A percentile compares a stretch with the other conserved stretches of the same genome.
These are phyloP conservation scores for Bucco capensis DNA, from an alignment of 2,113 vertebrate genomes.

Conservation along the genomic window DNA sequence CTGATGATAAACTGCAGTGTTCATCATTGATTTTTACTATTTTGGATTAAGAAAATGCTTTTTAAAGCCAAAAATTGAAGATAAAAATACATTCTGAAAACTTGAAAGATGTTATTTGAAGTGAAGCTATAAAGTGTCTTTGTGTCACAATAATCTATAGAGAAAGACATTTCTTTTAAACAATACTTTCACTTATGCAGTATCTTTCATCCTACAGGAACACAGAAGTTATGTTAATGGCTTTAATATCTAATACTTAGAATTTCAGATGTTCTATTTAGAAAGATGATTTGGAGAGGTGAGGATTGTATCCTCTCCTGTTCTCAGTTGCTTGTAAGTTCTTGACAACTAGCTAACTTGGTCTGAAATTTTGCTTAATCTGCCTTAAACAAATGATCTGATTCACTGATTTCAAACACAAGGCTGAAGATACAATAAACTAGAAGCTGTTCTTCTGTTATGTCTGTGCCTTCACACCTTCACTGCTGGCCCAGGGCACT, in stretches of 20 bases:
- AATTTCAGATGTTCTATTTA: not conserved
- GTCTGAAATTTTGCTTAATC: not conserved
- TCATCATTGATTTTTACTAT: not conserved
- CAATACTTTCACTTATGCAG: not conserved
- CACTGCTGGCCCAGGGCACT: not conserved
- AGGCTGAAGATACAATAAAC: not conserved
- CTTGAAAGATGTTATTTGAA: not conserved
- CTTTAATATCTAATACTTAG: not conserved
- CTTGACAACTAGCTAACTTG: not conserved
- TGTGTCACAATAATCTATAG: not conserved
- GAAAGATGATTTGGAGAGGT: not conserved
- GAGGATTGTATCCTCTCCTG: not conserved
- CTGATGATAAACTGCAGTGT: not conserved
- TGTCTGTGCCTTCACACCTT: not conserved
- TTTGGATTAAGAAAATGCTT: not conserved
- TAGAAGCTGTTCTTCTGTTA: not conserved
- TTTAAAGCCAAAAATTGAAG: not conserved
- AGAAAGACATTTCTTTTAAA: not conserved
- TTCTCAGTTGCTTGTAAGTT: not conserved
- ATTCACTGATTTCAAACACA: not conserved
- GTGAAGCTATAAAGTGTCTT: not conserved
- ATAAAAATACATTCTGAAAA: not conserved
- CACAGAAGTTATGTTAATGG: not conserved
- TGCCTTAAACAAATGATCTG: not conserved
- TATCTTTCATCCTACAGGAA: not conserved